phyloP scores from a whole-genome alignment of 2,797 vertebrate species.

The Squalus acanthias region DNA sequence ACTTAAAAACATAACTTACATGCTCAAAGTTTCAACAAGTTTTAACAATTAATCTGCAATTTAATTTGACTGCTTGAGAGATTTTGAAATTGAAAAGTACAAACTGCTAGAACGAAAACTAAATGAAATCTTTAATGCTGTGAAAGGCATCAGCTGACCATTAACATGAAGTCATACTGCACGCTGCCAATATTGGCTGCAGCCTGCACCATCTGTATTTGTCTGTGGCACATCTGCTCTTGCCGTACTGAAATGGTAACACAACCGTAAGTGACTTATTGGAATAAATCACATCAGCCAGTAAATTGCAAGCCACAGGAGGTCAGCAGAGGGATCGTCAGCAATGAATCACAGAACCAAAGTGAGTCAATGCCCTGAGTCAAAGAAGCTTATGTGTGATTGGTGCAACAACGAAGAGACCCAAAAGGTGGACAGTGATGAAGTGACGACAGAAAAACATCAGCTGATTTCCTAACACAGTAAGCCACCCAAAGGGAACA shows the following conservation, averaged over 20 bases:
- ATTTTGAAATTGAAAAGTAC: neutral
- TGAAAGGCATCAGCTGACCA: neutral
- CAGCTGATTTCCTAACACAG: neutral
- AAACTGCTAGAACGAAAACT: neutral
- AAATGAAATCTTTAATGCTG: neutral
- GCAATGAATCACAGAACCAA: constrained; percentile 26
- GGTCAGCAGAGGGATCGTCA: neutral
- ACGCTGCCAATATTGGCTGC: neutral
- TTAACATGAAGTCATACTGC: neutral
- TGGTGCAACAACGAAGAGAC: neutral
- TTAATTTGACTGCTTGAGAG: neutral
- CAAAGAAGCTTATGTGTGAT: neutral
- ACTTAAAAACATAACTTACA: neutral
- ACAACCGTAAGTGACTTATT: constrained; percentile 4
- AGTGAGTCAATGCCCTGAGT: neutral
- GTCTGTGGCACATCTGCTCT: neutral
- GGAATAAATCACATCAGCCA: neutral
- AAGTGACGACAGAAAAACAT: neutral
- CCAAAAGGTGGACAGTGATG: neutral
- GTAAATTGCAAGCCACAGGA: constrained; percentile 17
- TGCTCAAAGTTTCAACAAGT: neutral
- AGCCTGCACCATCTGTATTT: neutral
- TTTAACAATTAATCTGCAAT: neutral
- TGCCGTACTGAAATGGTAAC: constrained; percentile 30
- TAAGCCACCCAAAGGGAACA: neutral